A percentile compares a stretch with the other conserved stretches of the same genome.
phyloP scores from a whole-genome alignment of 2,113 vertebrate species.

The Carollia perspicillata region DNA sequence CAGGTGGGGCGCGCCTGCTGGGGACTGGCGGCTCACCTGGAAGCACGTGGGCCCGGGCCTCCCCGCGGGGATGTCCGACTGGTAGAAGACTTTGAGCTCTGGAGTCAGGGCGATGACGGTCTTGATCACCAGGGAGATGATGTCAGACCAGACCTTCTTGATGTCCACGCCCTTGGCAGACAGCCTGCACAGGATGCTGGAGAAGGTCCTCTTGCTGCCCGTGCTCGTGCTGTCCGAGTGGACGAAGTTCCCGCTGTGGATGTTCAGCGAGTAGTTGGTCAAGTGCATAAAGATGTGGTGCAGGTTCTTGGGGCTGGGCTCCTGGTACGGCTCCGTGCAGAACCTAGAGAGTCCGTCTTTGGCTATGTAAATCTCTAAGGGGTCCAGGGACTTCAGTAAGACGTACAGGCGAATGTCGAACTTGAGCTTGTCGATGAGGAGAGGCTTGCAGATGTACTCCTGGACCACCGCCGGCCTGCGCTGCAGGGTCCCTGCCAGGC shows the following conservation, averaged over 20 bases:
- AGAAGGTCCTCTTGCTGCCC: conserved; percentile 96
- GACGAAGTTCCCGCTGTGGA: conserved; percentile 94
- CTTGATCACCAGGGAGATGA: conserved; percentile 97
- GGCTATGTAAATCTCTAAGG: conserved; percentile 96
- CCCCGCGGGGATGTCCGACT: conserved; percentile 94
- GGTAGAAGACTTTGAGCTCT: conserved; percentile 95
- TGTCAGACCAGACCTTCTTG: conserved; percentile 97
- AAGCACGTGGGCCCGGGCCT: conserved; percentile 97
- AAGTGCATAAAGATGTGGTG: conserved; percentile 97
- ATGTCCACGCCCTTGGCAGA: conserved; percentile 92
- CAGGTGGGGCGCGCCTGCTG: not conserved
- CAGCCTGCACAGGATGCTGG: conserved; percentile 91
- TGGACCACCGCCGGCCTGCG: conserved; percentile 93
- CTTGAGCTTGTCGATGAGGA: conserved; percentile 96
- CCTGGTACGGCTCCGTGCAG: conserved; percentile 97
- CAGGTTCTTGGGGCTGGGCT: conserved; percentile 93
- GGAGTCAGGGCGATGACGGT: conserved; percentile 94
- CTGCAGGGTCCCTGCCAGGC: conserved; percentile 83
- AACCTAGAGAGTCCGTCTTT: conserved; percentile 97
- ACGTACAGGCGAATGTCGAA: conserved; percentile 98
- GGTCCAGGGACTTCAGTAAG: conserved; percentile 93
- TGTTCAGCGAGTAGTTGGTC: conserved; percentile 97
- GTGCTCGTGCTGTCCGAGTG: conserved; percentile 93
- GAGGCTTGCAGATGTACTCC: conserved; percentile 94
- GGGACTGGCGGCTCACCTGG: conserved; percentile 83